phyloP scores from a whole-genome alignment of 92 coral and sea anemone species.

The Ricordea florida region DNA sequence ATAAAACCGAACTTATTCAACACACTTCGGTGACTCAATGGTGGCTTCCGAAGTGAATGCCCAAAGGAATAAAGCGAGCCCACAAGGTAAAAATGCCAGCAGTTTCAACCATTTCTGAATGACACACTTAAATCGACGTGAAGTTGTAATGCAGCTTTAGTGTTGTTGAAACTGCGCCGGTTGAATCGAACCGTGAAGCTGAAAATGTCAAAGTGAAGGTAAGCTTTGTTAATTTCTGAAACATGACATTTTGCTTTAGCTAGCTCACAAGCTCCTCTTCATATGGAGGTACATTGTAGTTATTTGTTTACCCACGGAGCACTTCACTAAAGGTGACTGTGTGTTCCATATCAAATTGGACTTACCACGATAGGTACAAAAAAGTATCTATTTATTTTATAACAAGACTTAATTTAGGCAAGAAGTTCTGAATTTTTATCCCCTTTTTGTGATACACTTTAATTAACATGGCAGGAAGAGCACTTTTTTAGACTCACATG shows the following conservation, averaged over 20 bases:
- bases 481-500: slow-evolving; percentile 6
- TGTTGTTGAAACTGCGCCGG: slow-evolving; percentile 10
- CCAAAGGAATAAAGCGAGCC: no score
- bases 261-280: slow-evolving; percentile 5
- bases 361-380: slow-evolving; percentile 4
- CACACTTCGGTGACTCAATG: no score
- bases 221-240: slow-evolving; percentile 11
- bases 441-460: neutral
- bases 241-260: slow-evolving; percentile 7
- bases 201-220: slow-evolving; percentile 13
- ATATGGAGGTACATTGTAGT: neutral
- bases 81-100: no score
- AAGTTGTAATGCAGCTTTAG: neutral
- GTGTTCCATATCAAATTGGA: slow-evolving; percentile 6
- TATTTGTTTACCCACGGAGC: neutral
- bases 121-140: no score
- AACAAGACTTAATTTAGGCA: neutral
- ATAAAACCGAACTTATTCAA: no score
- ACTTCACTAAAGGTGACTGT: neutral
- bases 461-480: neutral
- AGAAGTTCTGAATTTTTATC: neutral
- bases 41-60: no score
- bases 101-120: no score
- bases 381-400: neutral
- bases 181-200: slow-evolving; percentile 10